Base-by-base conservation (phyloP, 1,140 invertebrate species). In the Drosophila insularis region DNA sequence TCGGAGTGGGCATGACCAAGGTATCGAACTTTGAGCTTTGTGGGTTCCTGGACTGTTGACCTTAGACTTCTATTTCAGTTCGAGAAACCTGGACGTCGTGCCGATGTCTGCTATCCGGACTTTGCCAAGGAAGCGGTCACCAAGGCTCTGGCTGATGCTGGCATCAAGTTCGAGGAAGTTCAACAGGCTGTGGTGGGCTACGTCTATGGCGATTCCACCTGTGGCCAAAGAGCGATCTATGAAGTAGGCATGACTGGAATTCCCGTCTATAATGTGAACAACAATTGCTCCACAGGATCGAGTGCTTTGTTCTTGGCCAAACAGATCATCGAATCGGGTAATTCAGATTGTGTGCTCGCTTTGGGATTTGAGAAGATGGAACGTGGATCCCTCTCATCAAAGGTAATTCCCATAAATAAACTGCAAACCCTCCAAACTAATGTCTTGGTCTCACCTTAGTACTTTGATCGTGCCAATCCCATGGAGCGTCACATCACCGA, bases 341-440 rank as follows among this genome's bases (percentile, higher is more conserved):
- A 95, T 74, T 94, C 95, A 14, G 95, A 99, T 89, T 98, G 98
- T 92, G 96, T 97, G 1, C 92, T 99, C 40, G 98, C 98, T 17
- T 90, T 99, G 53, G 99, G 99, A 4, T 99, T 99, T 92, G 99
- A 99, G 90, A 99, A 99, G 93, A 99, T 99, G 99, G 95, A 98
- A 80, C 94, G 94, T 54, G 99, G 98, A 0, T 98, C 98, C 13
- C 93, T 99, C 2, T 93, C 94, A 14, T 93, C 94, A 0, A 96
- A 95, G 93, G 95, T 95, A 87, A 64, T 14, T 11, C 2, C 1
- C 0, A 58, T 10, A 19, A 56, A 4, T 0, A 0, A 7, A 17
- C 2, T 17, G 23, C 0, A 3, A 0, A 3, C 10, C 2, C 1
- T 1, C 2, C 2, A 2, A n/a, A 14, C n/a, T 23, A 4, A 58